Evolutionary conservation across 2,113 vertebrate genomes (phyloP).

Genomic region (Lethenteron reissneri): DNA sequence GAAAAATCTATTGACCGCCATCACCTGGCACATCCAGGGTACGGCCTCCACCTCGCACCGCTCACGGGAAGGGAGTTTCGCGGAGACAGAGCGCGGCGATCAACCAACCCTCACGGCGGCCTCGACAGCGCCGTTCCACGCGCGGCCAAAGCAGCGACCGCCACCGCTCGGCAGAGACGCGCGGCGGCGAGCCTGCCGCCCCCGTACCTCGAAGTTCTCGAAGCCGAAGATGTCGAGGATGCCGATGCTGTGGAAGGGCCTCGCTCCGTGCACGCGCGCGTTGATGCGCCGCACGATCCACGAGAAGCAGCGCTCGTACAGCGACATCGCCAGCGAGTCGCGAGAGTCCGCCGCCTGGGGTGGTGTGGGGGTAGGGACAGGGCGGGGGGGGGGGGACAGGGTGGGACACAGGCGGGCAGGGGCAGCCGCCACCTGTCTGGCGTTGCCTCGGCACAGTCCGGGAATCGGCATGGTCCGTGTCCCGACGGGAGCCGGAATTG

Average conservation of each 20-base stretch:
- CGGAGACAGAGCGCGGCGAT: too few species aligned
- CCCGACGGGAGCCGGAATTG: too few species aligned
- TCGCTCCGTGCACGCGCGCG: constrained; percentile 51
- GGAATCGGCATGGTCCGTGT: too few species aligned
- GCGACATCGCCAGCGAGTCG: constrained; percentile 93
- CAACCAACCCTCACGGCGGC: neutral
- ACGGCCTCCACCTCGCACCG: too few species aligned
- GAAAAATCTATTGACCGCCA: too few species aligned
- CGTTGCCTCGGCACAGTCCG: too few species aligned
- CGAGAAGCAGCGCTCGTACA: constrained; percentile 84
- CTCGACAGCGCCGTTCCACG: neutral
- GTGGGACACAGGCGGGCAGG: too few species aligned
- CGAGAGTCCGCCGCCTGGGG: constrained; percentile 67
- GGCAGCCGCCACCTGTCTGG: too few species aligned
- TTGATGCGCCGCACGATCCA: constrained; percentile 86
- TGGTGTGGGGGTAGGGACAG: too few species aligned
- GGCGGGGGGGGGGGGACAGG: too few species aligned
- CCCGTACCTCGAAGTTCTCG: constrained; percentile 76
- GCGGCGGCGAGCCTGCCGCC: neutral
- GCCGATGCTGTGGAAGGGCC: constrained; percentile 70
- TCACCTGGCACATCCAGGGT: too few species aligned
- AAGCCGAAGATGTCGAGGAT: constrained; percentile 97
- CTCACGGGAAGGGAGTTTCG: too few species aligned
- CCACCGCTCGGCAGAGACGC: neutral
- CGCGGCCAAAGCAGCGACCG: neutral